Evolutionary conservation across 2,888 invertebrate species (phyloP), one percentile per base, ranked within the genome.

Genomic region (Chymomyza caudatula): DNA sequence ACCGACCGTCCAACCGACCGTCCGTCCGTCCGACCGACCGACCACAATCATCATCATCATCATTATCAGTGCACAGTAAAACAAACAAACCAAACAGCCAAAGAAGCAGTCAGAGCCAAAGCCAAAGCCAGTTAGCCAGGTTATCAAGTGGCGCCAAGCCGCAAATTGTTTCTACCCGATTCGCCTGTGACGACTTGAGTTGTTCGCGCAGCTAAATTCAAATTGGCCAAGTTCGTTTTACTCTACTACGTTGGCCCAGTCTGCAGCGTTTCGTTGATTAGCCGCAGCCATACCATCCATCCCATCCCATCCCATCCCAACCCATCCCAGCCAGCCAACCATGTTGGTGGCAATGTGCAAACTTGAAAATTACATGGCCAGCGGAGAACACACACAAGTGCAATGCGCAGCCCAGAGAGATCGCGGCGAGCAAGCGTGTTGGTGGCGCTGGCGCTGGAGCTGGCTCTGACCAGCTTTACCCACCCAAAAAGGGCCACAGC

Each of bases 131-230:
- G 19, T 23, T 6, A 53, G 53, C 25, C 53, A 64, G 76, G 82
- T 77, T 78, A 82, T 86, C 87, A 88, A 86, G 88, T 88, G 88
- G 88, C 88, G 88, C 88, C 88, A 88, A 85, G 82, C 75, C 77
- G 70, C 85, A 83, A 83, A 83, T 83, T 83, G 85, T 81, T 81
- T 81, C 78, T 15, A 73, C 74, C 68, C 60, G 47, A 15, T 19
- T 47, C 47, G 17, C 19, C 19, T 61, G 58, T 25, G 54, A 29
- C 59, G 73, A 71, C 70, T 73, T 65, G 63, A 65, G 51, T 64
- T 55, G 64, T 44, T 57, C 42, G 53, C 53, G 17, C 49, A 51
- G 51, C 73, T 63, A 77, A 87, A 87, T 88, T 88, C 78, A 88
- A 88, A 88, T 87, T 88, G 87, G 79, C 78, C 76, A 49, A 64